Evolutionary conservation across 2,113 vertebrate species (phyloP).

Genomic region (Furnarius figulus): DNA sequence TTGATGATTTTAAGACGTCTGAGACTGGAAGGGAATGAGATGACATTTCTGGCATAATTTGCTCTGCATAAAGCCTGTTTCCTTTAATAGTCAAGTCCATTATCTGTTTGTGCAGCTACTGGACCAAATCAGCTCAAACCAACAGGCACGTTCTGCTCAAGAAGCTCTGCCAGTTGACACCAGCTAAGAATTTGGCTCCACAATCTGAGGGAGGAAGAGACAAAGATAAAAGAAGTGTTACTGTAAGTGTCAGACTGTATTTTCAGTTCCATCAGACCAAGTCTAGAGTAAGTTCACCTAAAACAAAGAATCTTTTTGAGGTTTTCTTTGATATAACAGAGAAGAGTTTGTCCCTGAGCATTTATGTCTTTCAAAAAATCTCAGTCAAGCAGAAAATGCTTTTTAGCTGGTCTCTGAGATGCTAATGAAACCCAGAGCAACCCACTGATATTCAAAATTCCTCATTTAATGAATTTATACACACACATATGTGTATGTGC

Average conservation of each 20-base stretch:
- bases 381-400: constrained; percentile 10
- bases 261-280: neutral
- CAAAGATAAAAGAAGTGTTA: neutral
- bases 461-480: neutral
- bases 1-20: neutral
- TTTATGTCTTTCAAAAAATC: neutral
- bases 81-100: neutral
- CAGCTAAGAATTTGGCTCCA: neutral
- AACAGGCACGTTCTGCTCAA: neutral
- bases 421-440: neutral
- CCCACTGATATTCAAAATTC: neutral
- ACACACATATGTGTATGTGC: rapidly evolving
- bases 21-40: neutral
- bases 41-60: constrained; percentile 1
- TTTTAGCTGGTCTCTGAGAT: neutral
- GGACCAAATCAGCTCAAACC: neutral
- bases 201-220: neutral
- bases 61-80: neutral
- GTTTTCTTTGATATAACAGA: neutral
- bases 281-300: neutral
- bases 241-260: neutral
- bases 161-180: neutral
- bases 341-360: neutral
- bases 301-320: neutral
- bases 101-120: neutral